phyloP scores from a whole-genome alignment of 1,140 invertebrate genomes.

The Pogonomyrmex californicus region DNA sequence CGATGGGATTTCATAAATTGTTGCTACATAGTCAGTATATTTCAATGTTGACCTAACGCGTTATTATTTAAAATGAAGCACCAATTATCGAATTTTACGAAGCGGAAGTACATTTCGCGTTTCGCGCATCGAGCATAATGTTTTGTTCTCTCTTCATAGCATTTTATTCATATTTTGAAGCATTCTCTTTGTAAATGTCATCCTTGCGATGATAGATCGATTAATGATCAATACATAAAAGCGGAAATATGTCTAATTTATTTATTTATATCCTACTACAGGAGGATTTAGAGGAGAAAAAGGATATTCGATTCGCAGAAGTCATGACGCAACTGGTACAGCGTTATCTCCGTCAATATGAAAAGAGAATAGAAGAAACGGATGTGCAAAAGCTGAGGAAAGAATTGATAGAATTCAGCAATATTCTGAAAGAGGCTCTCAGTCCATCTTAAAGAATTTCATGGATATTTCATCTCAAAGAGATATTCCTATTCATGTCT shows the following conservation, averaged over 20 bases:
- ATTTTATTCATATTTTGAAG: slow-evolving; percentile 1
- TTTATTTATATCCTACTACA: slow-evolving; percentile 29
- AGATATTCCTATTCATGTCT: background rate
- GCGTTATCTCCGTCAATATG: slow-evolving; percentile 87
- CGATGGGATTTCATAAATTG: slow-evolving; percentile 83
- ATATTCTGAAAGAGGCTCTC: slow-evolving; percentile 76
- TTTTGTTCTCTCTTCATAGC: background rate
- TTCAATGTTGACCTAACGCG: slow-evolving; percentile 13
- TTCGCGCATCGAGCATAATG: background rate
- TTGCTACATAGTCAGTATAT: slow-evolving; percentile 84
- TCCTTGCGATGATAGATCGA: background rate
- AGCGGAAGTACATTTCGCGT: background rate
- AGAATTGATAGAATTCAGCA: slow-evolving; percentile 75
- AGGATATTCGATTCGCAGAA: slow-evolving; percentile 82
- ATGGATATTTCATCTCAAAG: background rate
- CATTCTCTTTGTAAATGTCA: background rate
- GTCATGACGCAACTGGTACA: slow-evolving; percentile 87
- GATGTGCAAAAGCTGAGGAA: slow-evolving; percentile 74
- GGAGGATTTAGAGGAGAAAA: slow-evolving; percentile 71
- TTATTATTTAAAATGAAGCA: slow-evolving; percentile 13
- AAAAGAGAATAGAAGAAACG: slow-evolving; percentile 72
- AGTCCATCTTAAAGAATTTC: slow-evolving; percentile 40
- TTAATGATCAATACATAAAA: background rate
- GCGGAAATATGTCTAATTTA: background rate
- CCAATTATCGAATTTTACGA: background rate